Conservation (phyloP, 35 echinoderm and acorn worm species). For the Lytechinus pictus region DNA sequence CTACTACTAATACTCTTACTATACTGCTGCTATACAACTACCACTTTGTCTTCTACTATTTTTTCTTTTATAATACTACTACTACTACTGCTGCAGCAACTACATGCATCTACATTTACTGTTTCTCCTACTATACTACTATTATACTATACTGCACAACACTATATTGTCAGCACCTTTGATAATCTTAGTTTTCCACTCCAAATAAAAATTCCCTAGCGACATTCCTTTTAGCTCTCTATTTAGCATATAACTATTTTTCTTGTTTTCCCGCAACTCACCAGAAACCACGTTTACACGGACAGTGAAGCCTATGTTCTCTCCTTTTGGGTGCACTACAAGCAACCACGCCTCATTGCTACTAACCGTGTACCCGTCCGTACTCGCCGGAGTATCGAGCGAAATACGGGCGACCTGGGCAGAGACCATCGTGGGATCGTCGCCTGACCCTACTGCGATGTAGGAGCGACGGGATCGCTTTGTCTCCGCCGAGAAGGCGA, state of each 20-base stretch:
- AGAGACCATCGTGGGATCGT: not conserved
- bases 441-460: constrained; percentile 19
- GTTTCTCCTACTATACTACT: too few relatives aligned
- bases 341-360: constrained; percentile 8
- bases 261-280: not conserved
- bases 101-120: too few relatives aligned
- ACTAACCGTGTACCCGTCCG: not conserved
- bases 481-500: not conserved
- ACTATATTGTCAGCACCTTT: too few relatives aligned
- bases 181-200: too few relatives aligned
- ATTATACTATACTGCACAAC: too few relatives aligned
- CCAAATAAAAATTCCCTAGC: too few relatives aligned
- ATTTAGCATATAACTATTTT: too few relatives aligned
- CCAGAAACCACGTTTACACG: not conserved
- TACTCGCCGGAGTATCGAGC: not conserved
- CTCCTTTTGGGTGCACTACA: not conserved
- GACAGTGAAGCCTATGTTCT: constrained; percentile 6
- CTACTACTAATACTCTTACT: too few relatives aligned
- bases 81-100: too few relatives aligned
- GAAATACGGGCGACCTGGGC: not conserved
- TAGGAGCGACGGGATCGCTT: not conserved
- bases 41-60: not conserved
- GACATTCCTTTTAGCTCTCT: too few relatives aligned
- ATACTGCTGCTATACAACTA: not conserved
- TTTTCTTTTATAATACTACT: too few relatives aligned